Conservation (phyloP, 2,797 vertebrate species). For the Enteromius afrohamiltoni region DNA sequence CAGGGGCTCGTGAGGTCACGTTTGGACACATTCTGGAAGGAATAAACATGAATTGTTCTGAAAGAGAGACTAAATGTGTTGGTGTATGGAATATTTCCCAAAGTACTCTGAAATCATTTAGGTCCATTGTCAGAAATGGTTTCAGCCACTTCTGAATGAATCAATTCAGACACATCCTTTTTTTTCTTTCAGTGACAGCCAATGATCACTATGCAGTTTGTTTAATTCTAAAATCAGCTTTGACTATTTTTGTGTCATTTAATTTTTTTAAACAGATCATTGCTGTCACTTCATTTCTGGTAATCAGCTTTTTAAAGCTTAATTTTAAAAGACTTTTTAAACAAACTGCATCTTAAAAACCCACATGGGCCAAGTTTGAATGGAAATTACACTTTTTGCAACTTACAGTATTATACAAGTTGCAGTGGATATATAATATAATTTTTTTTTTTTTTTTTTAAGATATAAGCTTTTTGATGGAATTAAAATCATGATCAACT, state of each 20-base stretch:
- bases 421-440: too few species aligned
- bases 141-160: not conserved
- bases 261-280: not conserved
- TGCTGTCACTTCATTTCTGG: not conserved
- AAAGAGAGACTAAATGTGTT: constrained; percentile 31
- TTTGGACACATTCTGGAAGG: constrained; percentile 54
- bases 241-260: not conserved
- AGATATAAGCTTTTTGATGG: not conserved
- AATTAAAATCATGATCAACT: not conserved
- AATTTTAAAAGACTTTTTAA: not conserved
- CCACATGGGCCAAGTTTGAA: not conserved
- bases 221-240: not conserved
- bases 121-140: not conserved
- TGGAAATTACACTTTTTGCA: not conserved
- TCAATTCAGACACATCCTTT: not conserved
- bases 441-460: not conserved
- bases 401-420: not conserved
- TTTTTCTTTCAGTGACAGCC: not conserved
- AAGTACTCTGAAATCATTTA: not conserved
- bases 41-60: constrained; percentile 57
- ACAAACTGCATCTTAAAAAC: not conserved
- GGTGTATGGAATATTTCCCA: not conserved
- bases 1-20: constrained; percentile 1
- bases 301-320: not conserved
- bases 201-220: not conserved